These are phyloP conservation scores for Trichechus manatus DNA, from an alignment of 2,113 vertebrate genomes.

Conservation along the genomic window DNA sequence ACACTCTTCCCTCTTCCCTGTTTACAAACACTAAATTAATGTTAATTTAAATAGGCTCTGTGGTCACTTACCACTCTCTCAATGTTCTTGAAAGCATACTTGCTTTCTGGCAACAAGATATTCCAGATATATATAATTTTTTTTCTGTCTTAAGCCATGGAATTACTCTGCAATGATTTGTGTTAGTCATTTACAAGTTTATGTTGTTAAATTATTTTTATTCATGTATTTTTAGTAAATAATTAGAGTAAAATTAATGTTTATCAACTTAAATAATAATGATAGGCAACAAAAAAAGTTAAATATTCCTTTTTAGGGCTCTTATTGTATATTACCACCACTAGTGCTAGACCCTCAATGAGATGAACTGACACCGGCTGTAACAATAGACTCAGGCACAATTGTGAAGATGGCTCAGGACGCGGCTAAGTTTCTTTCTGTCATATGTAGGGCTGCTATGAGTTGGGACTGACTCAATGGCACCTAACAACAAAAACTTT, in stretches of 20 bases:
- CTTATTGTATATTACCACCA: not conserved
- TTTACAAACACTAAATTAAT: no score
- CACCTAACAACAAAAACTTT: no score
- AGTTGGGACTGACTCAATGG: no score
- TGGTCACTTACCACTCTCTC: not conserved
- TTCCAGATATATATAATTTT: not conserved
- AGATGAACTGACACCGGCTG: no score
- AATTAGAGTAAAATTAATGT: not conserved
- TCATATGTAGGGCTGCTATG: no score
- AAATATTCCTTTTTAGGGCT: not conserved
- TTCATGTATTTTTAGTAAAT: not conserved
- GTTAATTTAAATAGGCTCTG: not conserved
- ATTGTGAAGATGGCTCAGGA: no score
- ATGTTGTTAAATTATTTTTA: not conserved
- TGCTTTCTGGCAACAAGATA: not conserved
- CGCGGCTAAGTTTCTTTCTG: no score
- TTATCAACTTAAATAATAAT: not conserved
- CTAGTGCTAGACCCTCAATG: no score
- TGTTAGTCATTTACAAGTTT: not conserved
- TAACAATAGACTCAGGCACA: no score
- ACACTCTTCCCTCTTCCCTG: not conserved
- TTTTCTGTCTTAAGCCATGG: not conserved
- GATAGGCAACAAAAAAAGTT: not conserved
- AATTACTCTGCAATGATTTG: not conserved
- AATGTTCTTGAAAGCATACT: not conserved